Percentiles rank a stretch among this genome's conserved stretches.
Conservation (phyloP, 2,888 invertebrate species). For the Abscondita cerata region DNA sequence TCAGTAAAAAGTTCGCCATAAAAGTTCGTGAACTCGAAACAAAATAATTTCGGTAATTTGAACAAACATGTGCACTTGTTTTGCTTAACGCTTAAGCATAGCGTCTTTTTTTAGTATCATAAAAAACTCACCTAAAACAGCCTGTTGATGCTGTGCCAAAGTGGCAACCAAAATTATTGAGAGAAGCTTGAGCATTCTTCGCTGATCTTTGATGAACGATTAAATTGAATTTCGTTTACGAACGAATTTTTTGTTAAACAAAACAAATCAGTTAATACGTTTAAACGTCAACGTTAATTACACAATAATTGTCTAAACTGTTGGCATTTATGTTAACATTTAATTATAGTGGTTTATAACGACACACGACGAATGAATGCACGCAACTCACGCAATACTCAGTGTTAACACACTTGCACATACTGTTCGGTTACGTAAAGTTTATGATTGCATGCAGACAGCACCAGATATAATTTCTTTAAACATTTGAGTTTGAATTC, state of each 20-base stretch:
- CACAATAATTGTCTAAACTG: slow-evolving; percentile 28
- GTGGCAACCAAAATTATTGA: not conserved
- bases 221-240: not conserved
- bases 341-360: slow-evolving; percentile 28
- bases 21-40: not conserved
- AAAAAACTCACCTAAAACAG: too few relatives aligned
- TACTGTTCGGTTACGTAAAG: slow-evolving; percentile 21
- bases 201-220: not conserved
- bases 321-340: slow-evolving; percentile 33
- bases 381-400: slow-evolving; percentile 29
- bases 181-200: not conserved
- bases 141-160: too few relatives aligned
- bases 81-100: not conserved
- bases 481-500: slow-evolving; percentile 13
- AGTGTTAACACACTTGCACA: slow-evolving; percentile 16
- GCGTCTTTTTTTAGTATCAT: too few relatives aligned
- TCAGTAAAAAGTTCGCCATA: slow-evolving; percentile 3
- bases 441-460: not conserved
- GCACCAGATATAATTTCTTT: not conserved
- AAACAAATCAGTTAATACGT: slow-evolving; percentile 13
- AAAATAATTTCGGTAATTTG: not conserved
- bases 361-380: slow-evolving; percentile 28
- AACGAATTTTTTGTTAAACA: not conserved
- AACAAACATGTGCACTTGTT: not conserved
- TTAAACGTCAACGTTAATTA: slow-evolving; percentile 18